Base-by-base conservation (phyloP, 2,113 vertebrate species). In the Penelope pileata region DNA sequence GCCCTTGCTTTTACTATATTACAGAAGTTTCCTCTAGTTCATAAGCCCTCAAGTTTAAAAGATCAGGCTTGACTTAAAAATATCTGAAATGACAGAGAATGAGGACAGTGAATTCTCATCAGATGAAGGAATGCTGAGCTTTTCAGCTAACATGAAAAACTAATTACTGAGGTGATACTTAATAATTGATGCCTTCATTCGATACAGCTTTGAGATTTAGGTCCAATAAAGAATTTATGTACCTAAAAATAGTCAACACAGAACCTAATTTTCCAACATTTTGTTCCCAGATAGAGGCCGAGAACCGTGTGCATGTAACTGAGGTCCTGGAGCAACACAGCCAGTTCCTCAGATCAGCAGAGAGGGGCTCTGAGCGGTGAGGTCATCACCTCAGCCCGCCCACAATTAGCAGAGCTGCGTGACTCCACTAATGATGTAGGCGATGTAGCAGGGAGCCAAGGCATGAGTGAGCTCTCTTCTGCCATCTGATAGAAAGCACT, bases 171-270 rank as follows among this genome's bases (percentile, higher is more conserved):
- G 68, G 88, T 7, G 36, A 81, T 88, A 62, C 68, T 95, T 86
- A 95, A 95, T 96, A 96, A 93, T 91, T 95, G 86, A 95, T 95
- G 86, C 32, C 38, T 92, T 74, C 36, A 66, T 93, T 91, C 83
- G 78, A 36, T 59, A 67, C n/a, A 88, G 76, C 73, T 83, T 80
- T 78, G 88, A 95, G 83, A 78, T 90, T 90, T 94, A 88, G 56
- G 86, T 83, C 70, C 88, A 94, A 95, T 93, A 79, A 95, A 89
- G 62, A 91, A 94, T 91, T 86, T 63, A 94, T 92, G 70, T 82
- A 78, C 51, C 88, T 96, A 93, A 96, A 96, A 96, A 95, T 95
- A 95, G 90, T 47, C 74, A 92, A 86, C 30, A 79, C 19, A 30
- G 30, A 87, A 60, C 48, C 10, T 89, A 72, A 70, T 94, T 94